phyloP scores from a whole-genome alignment of 2,888 invertebrate species.

The Ellobium chinense region DNA sequence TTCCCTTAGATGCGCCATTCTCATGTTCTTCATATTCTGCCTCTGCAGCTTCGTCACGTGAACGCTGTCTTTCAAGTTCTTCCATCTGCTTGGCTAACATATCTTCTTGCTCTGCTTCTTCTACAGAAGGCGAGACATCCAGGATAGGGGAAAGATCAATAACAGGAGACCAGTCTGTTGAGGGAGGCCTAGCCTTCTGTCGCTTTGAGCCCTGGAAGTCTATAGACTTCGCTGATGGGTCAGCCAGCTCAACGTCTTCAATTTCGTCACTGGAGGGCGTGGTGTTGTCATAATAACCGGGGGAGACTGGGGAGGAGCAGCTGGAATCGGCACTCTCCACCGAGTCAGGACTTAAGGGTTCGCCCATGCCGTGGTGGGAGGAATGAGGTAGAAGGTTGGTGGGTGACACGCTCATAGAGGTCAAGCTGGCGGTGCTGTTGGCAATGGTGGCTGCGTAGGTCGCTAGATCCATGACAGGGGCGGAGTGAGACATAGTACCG shows the following conservation, averaged over 20 bases:
- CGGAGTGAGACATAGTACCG: constrained; percentile 57
- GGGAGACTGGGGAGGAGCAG: constrained; percentile 70
- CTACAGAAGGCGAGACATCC: constrained; percentile 79
- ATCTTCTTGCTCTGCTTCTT: constrained; percentile 78
- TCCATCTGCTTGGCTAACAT: constrained; percentile 75
- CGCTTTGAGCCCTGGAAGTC: constrained; percentile 76
- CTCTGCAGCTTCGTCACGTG: constrained; percentile 58
- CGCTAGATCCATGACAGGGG: constrained; percentile 74
- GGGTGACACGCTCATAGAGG: constrained; percentile 76
- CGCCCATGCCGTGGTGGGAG: constrained; percentile 41
- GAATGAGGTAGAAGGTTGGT: constrained; percentile 60
- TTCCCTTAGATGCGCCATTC: neutral
- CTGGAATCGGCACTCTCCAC: constrained; percentile 61
- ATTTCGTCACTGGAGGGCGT: constrained; percentile 57
- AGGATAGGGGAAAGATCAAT: constrained; percentile 80
- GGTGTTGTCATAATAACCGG: constrained; percentile 69
- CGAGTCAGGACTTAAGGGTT: constrained; percentile 63
- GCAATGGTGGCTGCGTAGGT: constrained; percentile 78
- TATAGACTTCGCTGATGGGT: constrained; percentile 74
- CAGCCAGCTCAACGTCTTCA: constrained; percentile 72
- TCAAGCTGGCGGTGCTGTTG: constrained; percentile 76
- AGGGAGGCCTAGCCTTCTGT: constrained; percentile 75
- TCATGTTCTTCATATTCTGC: constrained; percentile 53
- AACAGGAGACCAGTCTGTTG: constrained; percentile 79
- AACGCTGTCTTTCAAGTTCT: constrained; percentile 65